phyloP scores from a whole-genome alignment of 2,888 invertebrate genomes.

The Barypeithes pellucidus region DNA sequence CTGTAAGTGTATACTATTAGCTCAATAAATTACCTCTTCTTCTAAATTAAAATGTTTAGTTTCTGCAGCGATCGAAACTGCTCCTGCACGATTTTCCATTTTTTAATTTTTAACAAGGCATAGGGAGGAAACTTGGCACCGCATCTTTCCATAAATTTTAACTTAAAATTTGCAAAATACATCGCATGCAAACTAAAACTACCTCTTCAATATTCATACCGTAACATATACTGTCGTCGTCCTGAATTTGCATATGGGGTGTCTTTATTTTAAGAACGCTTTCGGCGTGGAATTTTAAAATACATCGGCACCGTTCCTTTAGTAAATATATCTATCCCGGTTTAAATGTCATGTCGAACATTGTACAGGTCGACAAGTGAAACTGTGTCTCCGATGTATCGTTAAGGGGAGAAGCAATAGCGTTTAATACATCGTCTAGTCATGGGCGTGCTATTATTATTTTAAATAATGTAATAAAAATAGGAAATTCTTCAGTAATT shows the following conservation, averaged over 20 bases:
- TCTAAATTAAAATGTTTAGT: background rate
- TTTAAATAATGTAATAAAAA: no score
- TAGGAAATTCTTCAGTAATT: no score
- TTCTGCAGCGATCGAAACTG: constrained; percentile 1
- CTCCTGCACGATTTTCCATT: background rate
- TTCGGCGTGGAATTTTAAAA: constrained; percentile 38
- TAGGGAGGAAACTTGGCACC: constrained; percentile 36
- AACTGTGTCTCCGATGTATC: no score
- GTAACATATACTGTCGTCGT: constrained; percentile 52
- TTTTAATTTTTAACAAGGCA: constrained; percentile 35
- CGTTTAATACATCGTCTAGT: no score
- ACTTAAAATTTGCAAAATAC: constrained; percentile 55
- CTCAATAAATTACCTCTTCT: no score
- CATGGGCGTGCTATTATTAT: no score
- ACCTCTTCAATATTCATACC: constrained; percentile 57
- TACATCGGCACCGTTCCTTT: constrained; percentile 13
- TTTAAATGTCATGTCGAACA: background rate
- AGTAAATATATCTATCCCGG: background rate
- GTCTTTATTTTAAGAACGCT: constrained; percentile 46
- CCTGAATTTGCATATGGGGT: constrained; percentile 53
- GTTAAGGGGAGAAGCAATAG: no score
- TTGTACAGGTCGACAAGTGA: no score
- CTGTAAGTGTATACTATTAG: no score
- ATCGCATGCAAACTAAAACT: constrained; percentile 52
- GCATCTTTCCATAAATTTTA: constrained; percentile 57